Evolutionary conservation across 2,113 vertebrate species (phyloP).

Genomic region (Tupaia tana): DNA sequence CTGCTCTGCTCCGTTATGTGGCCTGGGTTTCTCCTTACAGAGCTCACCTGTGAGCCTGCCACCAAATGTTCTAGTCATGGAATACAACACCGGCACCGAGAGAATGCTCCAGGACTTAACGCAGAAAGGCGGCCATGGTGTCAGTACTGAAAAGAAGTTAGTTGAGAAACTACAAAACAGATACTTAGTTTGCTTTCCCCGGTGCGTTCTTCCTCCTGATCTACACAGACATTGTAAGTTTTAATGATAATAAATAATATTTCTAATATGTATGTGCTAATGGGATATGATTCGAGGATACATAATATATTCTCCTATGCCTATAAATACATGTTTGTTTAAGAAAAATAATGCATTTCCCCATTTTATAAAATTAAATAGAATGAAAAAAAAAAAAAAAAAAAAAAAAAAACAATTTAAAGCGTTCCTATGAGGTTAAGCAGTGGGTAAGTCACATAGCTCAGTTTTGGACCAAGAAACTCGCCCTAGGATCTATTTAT

Average conservation of each 20-base stretch:
- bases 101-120: neutral
- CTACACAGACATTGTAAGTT: neutral
- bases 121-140: no score
- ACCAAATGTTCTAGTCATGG: no score
- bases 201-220: neutral
- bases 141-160: neutral
- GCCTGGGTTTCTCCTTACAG: neutral
- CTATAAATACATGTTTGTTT: neutral
- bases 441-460: neutral
- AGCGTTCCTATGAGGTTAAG: neutral
- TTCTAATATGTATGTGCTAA: neutral
- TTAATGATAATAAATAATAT: neutral
- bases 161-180: neutral
- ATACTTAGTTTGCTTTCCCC: neutral
- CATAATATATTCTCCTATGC: neutral
- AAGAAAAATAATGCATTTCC: neutral
- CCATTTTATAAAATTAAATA: neutral
- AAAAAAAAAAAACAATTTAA: neutral
- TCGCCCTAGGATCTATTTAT: neutral
- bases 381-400: neutral
- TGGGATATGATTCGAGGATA: neutral
- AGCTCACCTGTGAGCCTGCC: neutral
- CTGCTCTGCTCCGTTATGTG: rapidly evolving
- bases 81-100: no score
- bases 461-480: neutral